These are phyloP conservation scores for Diabrotica virgifera DNA, from an alignment of 1,140 invertebrate genomes.

Conservation along the genomic window DNA sequence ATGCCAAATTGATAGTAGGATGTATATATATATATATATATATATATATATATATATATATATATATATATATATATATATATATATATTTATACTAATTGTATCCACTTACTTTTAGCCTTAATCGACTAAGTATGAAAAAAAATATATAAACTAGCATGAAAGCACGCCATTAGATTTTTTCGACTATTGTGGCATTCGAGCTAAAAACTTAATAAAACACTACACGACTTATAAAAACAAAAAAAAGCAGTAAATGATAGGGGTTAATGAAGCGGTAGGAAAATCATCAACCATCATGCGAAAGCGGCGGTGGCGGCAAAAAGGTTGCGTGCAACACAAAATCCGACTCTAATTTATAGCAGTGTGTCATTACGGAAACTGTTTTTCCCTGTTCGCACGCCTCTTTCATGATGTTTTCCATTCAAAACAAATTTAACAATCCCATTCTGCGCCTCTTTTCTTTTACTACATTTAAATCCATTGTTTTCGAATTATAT, in stretches of 20 bases:
- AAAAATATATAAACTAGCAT: too few relatives aligned
- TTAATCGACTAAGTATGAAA: too few relatives aligned
- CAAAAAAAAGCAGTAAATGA: background rate
- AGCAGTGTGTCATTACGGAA: slow-evolving; percentile 21
- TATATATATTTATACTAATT: too few relatives aligned
- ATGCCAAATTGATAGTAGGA: too few relatives aligned
- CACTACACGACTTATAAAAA: too few relatives aligned
- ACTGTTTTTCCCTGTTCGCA: slow-evolving; percentile 25
- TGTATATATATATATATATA: too few relatives aligned
- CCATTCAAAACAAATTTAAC: slow-evolving; percentile 24
- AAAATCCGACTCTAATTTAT: slow-evolving; percentile 15
- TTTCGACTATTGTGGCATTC: too few relatives aligned
- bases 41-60: too few relatives aligned
- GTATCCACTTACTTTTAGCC: too few relatives aligned
- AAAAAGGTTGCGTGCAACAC: slow-evolving; percentile 23
- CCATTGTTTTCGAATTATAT: slow-evolving; percentile 1
- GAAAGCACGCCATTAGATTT: too few relatives aligned
- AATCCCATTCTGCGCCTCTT: slow-evolving; percentile 8
- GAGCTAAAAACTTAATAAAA: too few relatives aligned
- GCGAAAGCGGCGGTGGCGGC: background rate
- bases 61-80: too few relatives aligned
- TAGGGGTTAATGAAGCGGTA: background rate
- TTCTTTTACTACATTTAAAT: background rate
- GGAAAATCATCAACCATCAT: background rate
- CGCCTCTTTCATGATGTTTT: slow-evolving; percentile 26